These are phyloP conservation scores for Muscina levida DNA, from an alignment of 2,888 invertebrate genomes.

Conservation along the genomic window DNA sequence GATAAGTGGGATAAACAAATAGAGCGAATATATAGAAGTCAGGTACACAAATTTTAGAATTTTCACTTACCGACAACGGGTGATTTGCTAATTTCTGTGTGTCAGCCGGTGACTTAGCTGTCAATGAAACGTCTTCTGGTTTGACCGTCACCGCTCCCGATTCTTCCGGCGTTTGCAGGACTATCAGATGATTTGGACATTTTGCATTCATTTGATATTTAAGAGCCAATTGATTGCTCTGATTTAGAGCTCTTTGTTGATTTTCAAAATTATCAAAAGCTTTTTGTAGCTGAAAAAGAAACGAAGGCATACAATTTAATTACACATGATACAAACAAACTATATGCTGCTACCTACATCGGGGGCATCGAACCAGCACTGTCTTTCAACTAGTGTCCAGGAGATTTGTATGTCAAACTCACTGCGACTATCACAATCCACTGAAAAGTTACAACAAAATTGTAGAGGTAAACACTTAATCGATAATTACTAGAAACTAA, in stretches of 20 bases:
- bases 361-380: conserved; percentile 81
- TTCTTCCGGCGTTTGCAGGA: conserved; percentile 52
- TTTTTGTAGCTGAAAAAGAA: conserved; percentile 49
- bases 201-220: conserved; percentile 54
- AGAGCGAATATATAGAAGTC: too few relatives aligned
- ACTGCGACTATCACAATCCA: conserved; percentile 79
- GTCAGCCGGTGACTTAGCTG: conserved; percentile 65
- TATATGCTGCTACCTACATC: conserved; percentile 67
- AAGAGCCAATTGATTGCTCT: conserved; percentile 62
- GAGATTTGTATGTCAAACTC: conserved; percentile 74
- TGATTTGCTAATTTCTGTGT: conserved; percentile 67
- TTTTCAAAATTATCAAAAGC: conserved; percentile 60
- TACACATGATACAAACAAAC: background rate
- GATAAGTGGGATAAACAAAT: background rate
- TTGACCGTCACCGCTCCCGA: background rate
- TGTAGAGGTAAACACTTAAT: conserved; percentile 79
- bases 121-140: conserved; percentile 23
- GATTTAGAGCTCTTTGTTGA: conserved; percentile 67
- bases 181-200: conserved; percentile 66
- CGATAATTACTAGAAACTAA: conserved; percentile 50
- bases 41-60: background rate
- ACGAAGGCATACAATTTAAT: background rate
- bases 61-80: conserved; percentile 71
- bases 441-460: conserved; percentile 72
- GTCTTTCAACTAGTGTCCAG: conserved; percentile 82